Conservation (phyloP, 2,113 vertebrate species). For the Murina feae region DNA sequence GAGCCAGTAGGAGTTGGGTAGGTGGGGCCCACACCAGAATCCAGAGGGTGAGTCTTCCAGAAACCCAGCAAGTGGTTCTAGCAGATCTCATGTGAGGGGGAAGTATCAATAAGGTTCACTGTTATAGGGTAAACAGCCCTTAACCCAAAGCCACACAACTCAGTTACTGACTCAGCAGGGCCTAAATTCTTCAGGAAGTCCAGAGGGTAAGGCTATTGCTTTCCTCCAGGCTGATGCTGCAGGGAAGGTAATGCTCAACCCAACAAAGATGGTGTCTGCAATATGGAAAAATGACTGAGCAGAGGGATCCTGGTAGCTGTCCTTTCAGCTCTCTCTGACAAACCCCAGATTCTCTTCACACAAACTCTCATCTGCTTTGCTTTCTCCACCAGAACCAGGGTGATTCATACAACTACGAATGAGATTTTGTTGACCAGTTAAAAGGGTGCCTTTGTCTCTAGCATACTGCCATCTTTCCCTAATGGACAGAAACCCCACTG, state of each 20-base stretch:
- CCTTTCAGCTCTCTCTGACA: not conserved
- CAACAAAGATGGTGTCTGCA: not conserved
- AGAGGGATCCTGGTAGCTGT: no score
- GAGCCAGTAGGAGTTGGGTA: not conserved
- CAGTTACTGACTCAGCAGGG: not conserved
- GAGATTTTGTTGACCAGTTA: not conserved
- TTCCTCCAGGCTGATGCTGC: not conserved
- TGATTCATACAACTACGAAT: not conserved
- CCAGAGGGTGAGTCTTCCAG: no score
- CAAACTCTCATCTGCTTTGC: not conserved
- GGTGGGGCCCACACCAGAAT: not conserved
- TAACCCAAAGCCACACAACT: not conserved
- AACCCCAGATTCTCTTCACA: not conserved
- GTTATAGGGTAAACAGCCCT: not conserved
- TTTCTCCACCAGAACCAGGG: not conserved
- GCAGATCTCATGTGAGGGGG: not conserved
- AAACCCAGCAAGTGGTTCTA: not conserved
- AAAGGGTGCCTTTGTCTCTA: not conserved
- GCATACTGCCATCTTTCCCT: not conserved
- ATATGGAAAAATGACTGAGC: not conserved
- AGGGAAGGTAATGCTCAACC: not conserved
- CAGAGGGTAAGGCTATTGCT: not conserved
- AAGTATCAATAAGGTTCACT: not conserved
- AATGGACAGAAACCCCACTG: not conserved
- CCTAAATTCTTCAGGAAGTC: not conserved